Percentiles rank a stretch among this genome's conserved stretches.
phyloP scores from a whole-genome alignment of 2,888 invertebrate genomes.

The Ramazzottius varieornatus region DNA sequence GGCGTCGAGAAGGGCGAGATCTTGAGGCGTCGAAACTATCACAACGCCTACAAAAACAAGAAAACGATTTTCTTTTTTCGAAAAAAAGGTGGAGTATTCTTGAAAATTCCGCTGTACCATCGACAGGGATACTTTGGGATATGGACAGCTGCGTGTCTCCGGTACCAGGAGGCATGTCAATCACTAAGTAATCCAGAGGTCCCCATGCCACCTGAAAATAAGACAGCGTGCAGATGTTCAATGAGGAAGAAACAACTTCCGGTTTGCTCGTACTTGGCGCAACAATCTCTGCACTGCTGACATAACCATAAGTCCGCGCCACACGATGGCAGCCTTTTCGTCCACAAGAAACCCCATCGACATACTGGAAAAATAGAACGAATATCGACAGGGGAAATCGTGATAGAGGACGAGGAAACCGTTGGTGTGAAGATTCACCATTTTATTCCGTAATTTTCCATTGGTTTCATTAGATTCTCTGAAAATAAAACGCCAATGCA shows the following conservation, averaged over 20 bases:
- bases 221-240: background rate
- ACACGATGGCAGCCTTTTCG: conserved; percentile 59
- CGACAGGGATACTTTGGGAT: conserved; percentile 57
- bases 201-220: conserved; percentile 47
- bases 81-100: background rate
- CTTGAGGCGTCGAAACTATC: conserved; percentile 76
- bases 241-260: background rate
- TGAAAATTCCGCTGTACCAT: conserved; percentile 31
- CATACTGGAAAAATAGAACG: conserved; percentile 34
- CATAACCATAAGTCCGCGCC: conserved; percentile 92
- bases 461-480: conserved; percentile 55
- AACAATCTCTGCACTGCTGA: conserved; percentile 61
- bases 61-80: background rate
- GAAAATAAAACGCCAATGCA: no score
- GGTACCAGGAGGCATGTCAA: conserved; percentile 89
- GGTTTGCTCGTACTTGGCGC: conserved; percentile 28
- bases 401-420: background rate
- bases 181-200: conserved; percentile 53
- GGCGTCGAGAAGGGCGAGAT: conserved; percentile 58
- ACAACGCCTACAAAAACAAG: conserved; percentile 35
- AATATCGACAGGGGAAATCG: background rate
- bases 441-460: conserved; percentile 69
- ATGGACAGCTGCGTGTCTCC: conserved; percentile 79
- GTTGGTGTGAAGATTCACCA: conserved; percentile 33
- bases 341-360: conserved; percentile 76